These are phyloP conservation scores for Lasioglossum vierecki DNA, from an alignment of 2,888 invertebrate species.

Conservation along the genomic window DNA sequence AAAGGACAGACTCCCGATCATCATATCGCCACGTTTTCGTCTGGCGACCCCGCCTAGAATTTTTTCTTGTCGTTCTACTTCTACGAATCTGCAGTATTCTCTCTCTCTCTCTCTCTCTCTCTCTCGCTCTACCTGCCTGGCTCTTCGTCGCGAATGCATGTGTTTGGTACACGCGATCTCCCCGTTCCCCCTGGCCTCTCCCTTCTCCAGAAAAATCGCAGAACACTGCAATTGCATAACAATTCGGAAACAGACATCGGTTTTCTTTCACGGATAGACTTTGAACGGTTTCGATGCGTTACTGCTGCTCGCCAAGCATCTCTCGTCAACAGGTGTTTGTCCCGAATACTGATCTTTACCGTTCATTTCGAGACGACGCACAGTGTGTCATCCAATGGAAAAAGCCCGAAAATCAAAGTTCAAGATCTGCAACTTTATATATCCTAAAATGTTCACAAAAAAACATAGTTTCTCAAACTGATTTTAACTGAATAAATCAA, in stretches of 20 bases:
- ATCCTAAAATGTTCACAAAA: too few relatives aligned
- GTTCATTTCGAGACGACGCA: not conserved
- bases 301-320: not conserved
- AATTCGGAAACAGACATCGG: not conserved
- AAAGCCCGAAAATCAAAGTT: too few relatives aligned
- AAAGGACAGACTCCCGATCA: not conserved
- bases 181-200: not conserved
- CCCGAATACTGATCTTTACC: not conserved
- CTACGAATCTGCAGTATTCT: not conserved
- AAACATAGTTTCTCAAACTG: too few relatives aligned
- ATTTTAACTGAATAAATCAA: too few relatives aligned
- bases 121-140: not conserved
- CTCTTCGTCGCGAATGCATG: not conserved
- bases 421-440: too few relatives aligned
- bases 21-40: conserved; percentile 31
- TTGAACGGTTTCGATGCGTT: not conserved
- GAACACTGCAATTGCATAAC: conserved; percentile 37
- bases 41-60: conserved; percentile 28
- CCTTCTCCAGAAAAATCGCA: not conserved
- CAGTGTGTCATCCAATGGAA: too few relatives aligned
- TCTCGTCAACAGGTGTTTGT: not conserved
- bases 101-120: conserved; percentile 14
- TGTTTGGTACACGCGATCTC: not conserved
- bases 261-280: not conserved
- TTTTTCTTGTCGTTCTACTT: not conserved